Evolutionary conservation across 2,113 vertebrate genomes (phyloP).

Genomic region (Psettodes erumei): DNA sequence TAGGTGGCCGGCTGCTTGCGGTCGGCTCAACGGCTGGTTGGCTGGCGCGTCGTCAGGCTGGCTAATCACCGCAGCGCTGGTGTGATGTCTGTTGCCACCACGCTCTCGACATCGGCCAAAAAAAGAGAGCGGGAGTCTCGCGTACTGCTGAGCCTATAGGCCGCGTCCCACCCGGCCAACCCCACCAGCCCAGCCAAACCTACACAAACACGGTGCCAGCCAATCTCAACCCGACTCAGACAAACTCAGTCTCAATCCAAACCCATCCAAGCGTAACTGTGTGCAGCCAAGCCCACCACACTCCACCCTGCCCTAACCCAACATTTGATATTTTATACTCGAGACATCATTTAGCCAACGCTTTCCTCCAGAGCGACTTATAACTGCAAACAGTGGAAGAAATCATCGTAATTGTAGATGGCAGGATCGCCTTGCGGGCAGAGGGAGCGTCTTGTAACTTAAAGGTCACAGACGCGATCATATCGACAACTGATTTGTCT

Average conservation of each 20-base stretch:
- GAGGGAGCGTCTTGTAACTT: conserved; percentile 10
- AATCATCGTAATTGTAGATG: conserved; percentile 56
- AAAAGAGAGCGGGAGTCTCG: conserved; percentile 40
- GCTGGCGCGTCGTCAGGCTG: conserved; percentile 46
- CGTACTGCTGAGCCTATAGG: conserved; percentile 45
- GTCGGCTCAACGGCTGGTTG: conserved; percentile 46
- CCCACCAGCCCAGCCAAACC: conserved; percentile 58
- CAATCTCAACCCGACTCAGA: conserved; percentile 71
- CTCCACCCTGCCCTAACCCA: conserved; percentile 60
- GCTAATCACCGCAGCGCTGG: conserved; percentile 52
- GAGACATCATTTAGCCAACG: conserved; percentile 34
- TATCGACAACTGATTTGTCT: conserved; percentile 46
- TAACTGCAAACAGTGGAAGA: conserved; percentile 51
- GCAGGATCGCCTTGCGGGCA: conserved; percentile 48
- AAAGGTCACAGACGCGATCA: conserved; percentile 55
- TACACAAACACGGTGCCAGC: conserved; percentile 74
- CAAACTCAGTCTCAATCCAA: conserved; percentile 61
- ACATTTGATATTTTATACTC: conserved; percentile 63
- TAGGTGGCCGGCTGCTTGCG: conserved; percentile 64
- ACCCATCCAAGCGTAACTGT: conserved; percentile 65
- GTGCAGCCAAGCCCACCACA: conserved; percentile 61
- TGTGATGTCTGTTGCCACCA: conserved; percentile 77
- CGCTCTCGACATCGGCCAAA: conserved; percentile 43
- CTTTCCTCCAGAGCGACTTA: conserved; percentile 5
- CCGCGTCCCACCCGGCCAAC: conserved; percentile 8